These are phyloP conservation scores for Pimephales promelas DNA, from an alignment of 2,113 vertebrate species.

Conservation along the genomic window DNA sequence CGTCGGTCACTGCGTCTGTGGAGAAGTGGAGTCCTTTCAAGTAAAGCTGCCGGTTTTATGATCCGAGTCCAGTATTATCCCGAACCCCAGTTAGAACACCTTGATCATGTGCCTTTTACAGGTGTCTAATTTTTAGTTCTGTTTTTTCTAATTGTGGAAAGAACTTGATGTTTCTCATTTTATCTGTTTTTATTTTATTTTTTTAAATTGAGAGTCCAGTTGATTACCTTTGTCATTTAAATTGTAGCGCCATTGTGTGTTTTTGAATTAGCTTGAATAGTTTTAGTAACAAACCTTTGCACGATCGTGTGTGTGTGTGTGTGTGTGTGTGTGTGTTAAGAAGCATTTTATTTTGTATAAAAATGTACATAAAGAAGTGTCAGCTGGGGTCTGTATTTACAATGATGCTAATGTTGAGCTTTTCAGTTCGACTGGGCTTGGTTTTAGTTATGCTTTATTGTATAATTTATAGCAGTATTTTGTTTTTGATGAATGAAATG, in stretches of 20 bases:
- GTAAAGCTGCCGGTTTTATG: background rate
- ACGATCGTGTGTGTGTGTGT: background rate
- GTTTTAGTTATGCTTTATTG: slow-evolving; percentile 19
- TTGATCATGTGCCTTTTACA: slow-evolving; percentile 29
- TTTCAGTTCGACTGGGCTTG: slow-evolving; percentile 17
- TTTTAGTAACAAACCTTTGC: background rate
- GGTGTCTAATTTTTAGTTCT: slow-evolving; percentile 7
- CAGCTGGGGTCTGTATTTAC: slow-evolving; percentile 5
- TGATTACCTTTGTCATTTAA: slow-evolving; percentile 4
- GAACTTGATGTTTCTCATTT: slow-evolving; percentile 16
- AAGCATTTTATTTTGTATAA: slow-evolving; percentile 21
- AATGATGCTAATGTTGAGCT: background rate
- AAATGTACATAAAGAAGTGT: background rate
- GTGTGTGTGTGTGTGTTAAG: background rate
- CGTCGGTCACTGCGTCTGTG: background rate
- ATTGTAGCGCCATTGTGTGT: background rate
- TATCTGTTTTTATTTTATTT: slow-evolving; percentile 20
- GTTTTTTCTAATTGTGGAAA: background rate
- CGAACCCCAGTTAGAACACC: background rate
- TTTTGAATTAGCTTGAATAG: slow-evolving; percentile 4
- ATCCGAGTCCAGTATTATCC: background rate
- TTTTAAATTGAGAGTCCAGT: slow-evolving; percentile 6
- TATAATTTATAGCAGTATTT: background rate
- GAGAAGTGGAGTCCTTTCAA: slow-evolving; percentile 14
- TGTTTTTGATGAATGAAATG: background rate